phyloP scores from a whole-genome alignment of 1,140 invertebrate species.

The Rhopalosiphum padi region DNA sequence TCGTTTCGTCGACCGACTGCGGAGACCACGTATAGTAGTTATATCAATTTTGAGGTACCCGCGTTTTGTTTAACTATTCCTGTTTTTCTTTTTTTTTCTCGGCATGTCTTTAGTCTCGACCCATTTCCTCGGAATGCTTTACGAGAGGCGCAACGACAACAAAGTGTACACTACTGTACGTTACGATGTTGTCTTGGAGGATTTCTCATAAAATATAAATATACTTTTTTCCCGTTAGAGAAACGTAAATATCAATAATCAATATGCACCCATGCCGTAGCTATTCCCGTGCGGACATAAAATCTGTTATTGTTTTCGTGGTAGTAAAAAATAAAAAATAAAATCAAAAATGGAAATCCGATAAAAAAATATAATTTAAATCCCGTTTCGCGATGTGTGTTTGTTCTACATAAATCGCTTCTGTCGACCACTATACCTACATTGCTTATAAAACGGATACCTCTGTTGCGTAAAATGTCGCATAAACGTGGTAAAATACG shows the following conservation, averaged over 20 bases:
- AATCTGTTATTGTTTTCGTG: background rate
- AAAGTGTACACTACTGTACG: background rate
- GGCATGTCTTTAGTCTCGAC: background rate
- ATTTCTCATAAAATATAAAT: background rate
- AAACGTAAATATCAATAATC: background rate
- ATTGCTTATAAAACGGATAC: background rate
- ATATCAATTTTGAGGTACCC: background rate
- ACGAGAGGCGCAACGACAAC: background rate
- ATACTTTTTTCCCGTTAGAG: background rate
- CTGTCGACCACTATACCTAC: background rate
- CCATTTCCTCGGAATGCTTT: background rate
- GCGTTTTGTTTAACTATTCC: background rate
- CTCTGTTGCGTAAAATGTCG: background rate
- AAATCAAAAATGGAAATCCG: background rate
- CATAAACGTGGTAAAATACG: background rate
- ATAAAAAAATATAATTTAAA: conserved; percentile 14
- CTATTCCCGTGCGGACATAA: background rate
- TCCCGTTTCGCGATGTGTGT: background rate
- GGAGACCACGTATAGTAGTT: background rate
- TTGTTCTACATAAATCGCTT: background rate
- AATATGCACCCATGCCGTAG: background rate
- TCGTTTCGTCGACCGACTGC: background rate
- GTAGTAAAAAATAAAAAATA: background rate
- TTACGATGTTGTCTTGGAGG: background rate
- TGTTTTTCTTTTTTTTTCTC: background rate